Base-by-base conservation (phyloP, 2,113 vertebrate genomes). In the Pseudorhombus dupliciocellatus region DNA sequence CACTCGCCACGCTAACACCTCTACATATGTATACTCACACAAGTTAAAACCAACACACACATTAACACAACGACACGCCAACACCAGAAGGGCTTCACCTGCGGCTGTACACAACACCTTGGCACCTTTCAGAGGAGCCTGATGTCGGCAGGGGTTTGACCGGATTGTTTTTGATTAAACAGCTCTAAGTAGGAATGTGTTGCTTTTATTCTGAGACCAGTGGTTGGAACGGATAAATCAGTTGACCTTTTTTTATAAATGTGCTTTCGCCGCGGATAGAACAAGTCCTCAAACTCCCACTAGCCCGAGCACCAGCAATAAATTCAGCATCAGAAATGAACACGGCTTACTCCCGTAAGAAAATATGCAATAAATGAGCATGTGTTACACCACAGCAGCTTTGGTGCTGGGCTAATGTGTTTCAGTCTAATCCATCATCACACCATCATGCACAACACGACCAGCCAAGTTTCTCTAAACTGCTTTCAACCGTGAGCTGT, bases 1-100 rank as follows among this genome's bases (percentile, higher is more conserved):
- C 62, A 26, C 75, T 81, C 72, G 15, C 69, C 79, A 82, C 71
- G 48, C 81, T 70, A 84, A 87, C 90, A 90, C 87, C 86, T 89
- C 64, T 77, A 86, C 79, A 84, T 80, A 40, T 86, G 83, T 84
- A 77, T 53, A 66, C 65, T 79, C 75, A 83, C 61, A 75, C 30
- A 2, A 55, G 58, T 65, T 83, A 25, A 85, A 21, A 69, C 37
- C 72, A 42, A 70, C 62, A 75, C 64, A 61, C 58, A 64, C 21
- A 51, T 21, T 16, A 15, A 44, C 46, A 31, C 64, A 79, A 62
- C 57, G 59, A 74, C n/a, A 56, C 22, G 8, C 44, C 22, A 66
- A 81, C 80, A 77, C 51, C 58, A 52, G 70, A 65, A 34, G 46
- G 57, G 42, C 51, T 66, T 24, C 7, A 62, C 64, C 25, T 24